Conservation (phyloP, 2,797 vertebrate species). For the Coluber constrictor region DNA sequence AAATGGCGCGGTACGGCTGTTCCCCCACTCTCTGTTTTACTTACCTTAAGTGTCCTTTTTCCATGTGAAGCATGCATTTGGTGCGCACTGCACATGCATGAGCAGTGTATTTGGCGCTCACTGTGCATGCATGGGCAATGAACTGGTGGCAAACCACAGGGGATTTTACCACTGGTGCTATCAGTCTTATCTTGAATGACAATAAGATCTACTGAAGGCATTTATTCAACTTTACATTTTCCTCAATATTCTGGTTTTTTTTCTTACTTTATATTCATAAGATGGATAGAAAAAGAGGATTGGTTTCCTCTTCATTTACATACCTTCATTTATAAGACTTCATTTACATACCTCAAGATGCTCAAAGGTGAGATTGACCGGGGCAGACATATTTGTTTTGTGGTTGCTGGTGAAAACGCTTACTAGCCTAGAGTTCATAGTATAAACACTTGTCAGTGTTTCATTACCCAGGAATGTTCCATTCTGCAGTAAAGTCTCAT, state of each 20-base stretch:
- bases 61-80: too few species aligned
- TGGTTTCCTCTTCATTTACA: background rate
- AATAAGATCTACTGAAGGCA: background rate
- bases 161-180: background rate
- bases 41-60: too few species aligned
- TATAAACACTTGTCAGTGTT: background rate
- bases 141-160: too few species aligned
- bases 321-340: background rate
- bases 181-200: background rate
- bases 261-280: background rate
- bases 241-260: background rate
- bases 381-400: background rate
- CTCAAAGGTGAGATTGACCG: slow-evolving; percentile 12
- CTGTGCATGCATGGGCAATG: too few species aligned
- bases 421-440: slow-evolving; percentile 18
- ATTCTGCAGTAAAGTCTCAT: background rate
- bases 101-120: too few species aligned
- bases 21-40: too few species aligned
- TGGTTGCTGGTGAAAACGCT: background rate
- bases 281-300: background rate
- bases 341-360: slow-evolving; percentile 1
- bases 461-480: background rate
- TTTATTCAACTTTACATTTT: background rate
- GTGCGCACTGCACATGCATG: too few species aligned
- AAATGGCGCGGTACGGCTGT: too few species aligned